Percentiles rank a stretch among this genome's conserved stretches.
phyloP scores from a whole-genome alignment of 2,797 vertebrate genomes.

The Phrynocephalus forsythii region DNA sequence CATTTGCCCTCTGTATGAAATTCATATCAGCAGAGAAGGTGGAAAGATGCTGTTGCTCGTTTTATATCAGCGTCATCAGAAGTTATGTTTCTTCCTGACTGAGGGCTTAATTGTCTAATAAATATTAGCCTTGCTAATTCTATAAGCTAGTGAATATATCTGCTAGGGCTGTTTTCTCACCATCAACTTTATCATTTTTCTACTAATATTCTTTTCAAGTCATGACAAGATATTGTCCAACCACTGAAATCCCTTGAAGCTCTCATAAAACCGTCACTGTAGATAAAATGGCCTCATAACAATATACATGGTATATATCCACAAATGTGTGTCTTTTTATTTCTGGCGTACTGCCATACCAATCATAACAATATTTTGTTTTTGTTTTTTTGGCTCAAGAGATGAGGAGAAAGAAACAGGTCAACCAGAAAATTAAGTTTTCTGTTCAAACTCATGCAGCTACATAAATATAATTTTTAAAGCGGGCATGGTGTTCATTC shows the following conservation, averaged over 20 bases:
- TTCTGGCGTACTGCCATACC: neutral
- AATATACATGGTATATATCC: neutral
- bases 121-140: constrained; percentile 1
- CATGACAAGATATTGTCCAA: neutral
- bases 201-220: neutral
- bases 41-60: neutral
- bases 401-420: neutral
- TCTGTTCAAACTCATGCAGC: neutral
- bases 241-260: neutral
- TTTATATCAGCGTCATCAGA: neutral
- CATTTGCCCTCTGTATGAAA: neutral
- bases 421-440: neutral
- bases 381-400: constrained; percentile 1
- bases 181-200: neutral
- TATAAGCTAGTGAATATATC: neutral
- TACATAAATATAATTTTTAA: constrained; percentile 14
- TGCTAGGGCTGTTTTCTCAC: constrained; percentile 1
- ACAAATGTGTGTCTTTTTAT: constrained; percentile 2
- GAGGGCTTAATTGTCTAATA: constrained; percentile 5
- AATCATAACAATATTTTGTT: neutral
- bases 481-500: neutral
- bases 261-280: constrained; percentile 2
- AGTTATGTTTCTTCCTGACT: neutral
- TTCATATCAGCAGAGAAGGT: neutral
- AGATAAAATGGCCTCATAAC: neutral